Evolutionary conservation across 2,113 vertebrate species (phyloP).

Genomic region (Trinectes maculatus): DNA sequence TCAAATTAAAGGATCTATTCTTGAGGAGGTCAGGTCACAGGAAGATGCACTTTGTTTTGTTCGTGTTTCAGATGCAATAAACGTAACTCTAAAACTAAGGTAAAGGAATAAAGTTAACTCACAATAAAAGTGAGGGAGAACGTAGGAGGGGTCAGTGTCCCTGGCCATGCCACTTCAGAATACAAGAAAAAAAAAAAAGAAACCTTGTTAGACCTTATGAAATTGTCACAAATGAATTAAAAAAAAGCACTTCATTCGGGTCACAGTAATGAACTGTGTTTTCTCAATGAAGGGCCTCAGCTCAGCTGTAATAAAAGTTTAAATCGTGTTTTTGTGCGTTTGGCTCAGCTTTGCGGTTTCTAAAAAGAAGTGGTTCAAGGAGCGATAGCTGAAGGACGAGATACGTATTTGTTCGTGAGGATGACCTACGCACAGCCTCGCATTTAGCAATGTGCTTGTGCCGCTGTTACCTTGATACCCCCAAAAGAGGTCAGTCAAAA

Average conservation of each 20-base stretch:
- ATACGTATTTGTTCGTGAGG: conserved; percentile 38
- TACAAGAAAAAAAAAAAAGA: conserved; percentile 20
- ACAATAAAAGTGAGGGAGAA: conserved; percentile 7
- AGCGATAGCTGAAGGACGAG: conserved; percentile 65
- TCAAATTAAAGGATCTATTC: conserved; percentile 51
- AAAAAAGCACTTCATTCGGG: conserved; percentile 17
- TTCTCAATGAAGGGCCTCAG: background rate
- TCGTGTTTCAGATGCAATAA: conserved; percentile 34
- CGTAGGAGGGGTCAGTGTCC: conserved; percentile 1
- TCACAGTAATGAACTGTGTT: conserved; percentile 4
- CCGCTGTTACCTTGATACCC: conserved; percentile 12
- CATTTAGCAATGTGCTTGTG: conserved; percentile 5
- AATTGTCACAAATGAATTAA: conserved; percentile 7
- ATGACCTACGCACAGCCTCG: background rate
- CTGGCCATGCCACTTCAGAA: conserved; percentile 18
- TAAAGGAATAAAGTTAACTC: too few species aligned
- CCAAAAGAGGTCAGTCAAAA: conserved; percentile 5
- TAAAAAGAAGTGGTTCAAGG: conserved; percentile 64
- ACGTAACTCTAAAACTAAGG: too few species aligned
- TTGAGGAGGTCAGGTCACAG: conserved; percentile 39
- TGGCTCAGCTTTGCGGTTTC: conserved; percentile 28
- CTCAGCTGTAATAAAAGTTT: conserved; percentile 4
- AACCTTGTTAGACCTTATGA: conserved; percentile 4
- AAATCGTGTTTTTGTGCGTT: conserved; percentile 12
- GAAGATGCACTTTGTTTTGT: conserved; percentile 51